Evolutionary conservation across 2,113 vertebrate species (phyloP).

Genomic region (Arenaria interpres): DNA sequence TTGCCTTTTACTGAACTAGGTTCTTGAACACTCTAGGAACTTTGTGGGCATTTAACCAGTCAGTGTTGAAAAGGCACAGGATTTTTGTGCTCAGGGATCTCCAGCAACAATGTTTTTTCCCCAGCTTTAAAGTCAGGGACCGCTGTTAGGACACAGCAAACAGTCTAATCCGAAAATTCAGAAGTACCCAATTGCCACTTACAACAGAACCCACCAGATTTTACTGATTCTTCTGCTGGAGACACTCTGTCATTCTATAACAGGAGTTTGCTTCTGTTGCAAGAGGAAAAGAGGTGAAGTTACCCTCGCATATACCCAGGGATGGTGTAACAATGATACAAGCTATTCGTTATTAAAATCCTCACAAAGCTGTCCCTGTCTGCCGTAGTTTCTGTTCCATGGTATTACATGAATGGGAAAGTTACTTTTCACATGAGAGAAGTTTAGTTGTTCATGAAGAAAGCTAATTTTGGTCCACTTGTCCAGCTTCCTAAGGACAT

Average conservation of each 20-base stretch:
- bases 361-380: conserved; percentile 42
- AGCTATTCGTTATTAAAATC: conserved; percentile 60
- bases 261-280: not conserved
- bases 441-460: conserved; percentile 57
- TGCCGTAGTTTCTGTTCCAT: conserved; percentile 36
- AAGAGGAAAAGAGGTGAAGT: conserved; percentile 19
- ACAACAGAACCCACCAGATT: conserved; percentile 51
- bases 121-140: not conserved
- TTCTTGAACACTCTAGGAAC: conserved; percentile 57
- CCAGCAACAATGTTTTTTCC: not conserved
- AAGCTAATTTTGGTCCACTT: conserved; percentile 70
- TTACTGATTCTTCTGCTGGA: conserved; percentile 13
- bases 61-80: conserved; percentile 74
- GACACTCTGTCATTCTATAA: not conserved
- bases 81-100: conserved; percentile 64
- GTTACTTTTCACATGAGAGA: conserved; percentile 1
- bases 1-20: conserved; percentile 50
- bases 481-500: conserved; percentile 52
- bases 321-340: conserved; percentile 55
- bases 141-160: not conserved
- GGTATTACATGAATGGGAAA: not conserved
- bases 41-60: conserved; percentile 58
- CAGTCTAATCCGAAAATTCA: not conserved
- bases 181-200: conserved; percentile 2
- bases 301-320: conserved; percentile 44